A percentile compares a stretch with the other conserved stretches of the same genome.
phyloP scores from a whole-genome alignment of 1,140 invertebrate genomes.

The Ceratina calcarata region DNA sequence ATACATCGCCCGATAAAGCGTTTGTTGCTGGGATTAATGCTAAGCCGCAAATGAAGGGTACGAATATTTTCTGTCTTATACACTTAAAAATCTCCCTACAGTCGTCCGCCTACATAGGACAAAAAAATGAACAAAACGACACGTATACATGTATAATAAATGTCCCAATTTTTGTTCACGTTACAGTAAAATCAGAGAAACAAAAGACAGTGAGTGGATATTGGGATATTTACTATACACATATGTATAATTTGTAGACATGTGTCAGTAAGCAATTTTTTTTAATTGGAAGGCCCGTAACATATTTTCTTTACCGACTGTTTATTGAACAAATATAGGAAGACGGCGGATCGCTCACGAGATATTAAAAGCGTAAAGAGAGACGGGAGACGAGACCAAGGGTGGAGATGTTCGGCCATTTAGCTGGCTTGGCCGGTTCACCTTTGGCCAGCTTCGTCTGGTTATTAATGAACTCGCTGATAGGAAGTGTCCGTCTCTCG shows the following conservation, averaged over 20 bases:
- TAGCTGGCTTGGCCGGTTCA: conserved; percentile 60
- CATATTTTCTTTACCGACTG: no score
- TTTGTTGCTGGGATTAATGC: conserved; percentile 69
- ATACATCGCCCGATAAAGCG: conserved; percentile 68
- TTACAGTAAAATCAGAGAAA: no score
- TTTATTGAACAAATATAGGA: conserved; percentile 56
- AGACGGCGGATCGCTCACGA: conserved; percentile 57
- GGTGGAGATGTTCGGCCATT: conserved; percentile 67
- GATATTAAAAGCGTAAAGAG: conserved; percentile 58
- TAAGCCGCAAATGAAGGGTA: conserved; percentile 55
- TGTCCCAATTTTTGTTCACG: no score
- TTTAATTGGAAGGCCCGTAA: no score
- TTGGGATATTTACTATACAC: no score
- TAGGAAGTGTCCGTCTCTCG: conserved; percentile 75
- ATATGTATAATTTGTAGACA: no score
- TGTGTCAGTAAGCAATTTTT: no score
- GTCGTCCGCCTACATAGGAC: neutral
- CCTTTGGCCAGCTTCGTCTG: conserved; percentile 64
- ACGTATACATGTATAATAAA: no score
- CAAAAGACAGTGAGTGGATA: no score
- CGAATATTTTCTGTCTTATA: conserved; percentile 45
- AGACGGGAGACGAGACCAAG: conserved; percentile 12
- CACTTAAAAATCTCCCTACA: neutral
- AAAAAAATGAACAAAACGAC: neutral
- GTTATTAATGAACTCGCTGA: conserved; percentile 76